Percentiles rank a stretch among this genome's conserved stretches.
Conservation (phyloP, 1,140 invertebrate species). For the Eurytemora carolleeae region DNA sequence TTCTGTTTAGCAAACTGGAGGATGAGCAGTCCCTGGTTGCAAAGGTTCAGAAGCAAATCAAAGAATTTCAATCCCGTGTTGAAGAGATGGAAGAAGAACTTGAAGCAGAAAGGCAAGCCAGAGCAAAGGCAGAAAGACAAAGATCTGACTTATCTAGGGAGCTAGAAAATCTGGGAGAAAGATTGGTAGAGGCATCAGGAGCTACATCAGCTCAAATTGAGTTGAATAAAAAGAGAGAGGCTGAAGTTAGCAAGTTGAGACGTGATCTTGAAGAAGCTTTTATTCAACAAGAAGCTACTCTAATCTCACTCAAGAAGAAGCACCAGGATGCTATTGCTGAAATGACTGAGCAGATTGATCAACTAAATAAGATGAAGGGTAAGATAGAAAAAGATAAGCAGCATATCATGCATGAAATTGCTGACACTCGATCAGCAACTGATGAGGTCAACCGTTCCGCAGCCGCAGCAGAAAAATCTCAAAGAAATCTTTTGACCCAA, state of each 20-base stretch:
- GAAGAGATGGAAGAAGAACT: conserved; percentile 96
- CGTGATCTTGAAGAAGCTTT: conserved; percentile 94
- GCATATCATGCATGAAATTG: conserved; percentile 73
- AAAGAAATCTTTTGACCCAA: conserved; percentile 84
- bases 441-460: conserved; percentile 75
- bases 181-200: conserved; percentile 94
- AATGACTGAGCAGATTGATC: conserved; percentile 98
- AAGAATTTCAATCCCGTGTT: conserved; percentile 70
- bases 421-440: conserved; percentile 69
- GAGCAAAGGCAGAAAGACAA: conserved; percentile 55
- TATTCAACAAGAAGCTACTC: conserved; percentile 89
- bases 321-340: too few relatives aligned
- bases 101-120: conserved; percentile 86
- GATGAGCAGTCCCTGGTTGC: conserved; percentile 90
- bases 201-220: conserved; percentile 96
- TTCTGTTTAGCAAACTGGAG: conserved; percentile 78
- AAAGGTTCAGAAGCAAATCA: conserved; percentile 88
- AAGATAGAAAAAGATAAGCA: conserved; percentile 94
- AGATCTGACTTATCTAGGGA: conserved; percentile 53
- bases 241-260: conserved; percentile 90
- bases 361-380: conserved; percentile 94
- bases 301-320: conserved; percentile 92
- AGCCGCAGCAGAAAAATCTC: conserved; percentile 88
- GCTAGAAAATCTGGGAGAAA: too few relatives aligned
- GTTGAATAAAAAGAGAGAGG: conserved; percentile 97